Conservation (phyloP, 2,797 vertebrate species). For the Premnoplex brunnescens region DNA sequence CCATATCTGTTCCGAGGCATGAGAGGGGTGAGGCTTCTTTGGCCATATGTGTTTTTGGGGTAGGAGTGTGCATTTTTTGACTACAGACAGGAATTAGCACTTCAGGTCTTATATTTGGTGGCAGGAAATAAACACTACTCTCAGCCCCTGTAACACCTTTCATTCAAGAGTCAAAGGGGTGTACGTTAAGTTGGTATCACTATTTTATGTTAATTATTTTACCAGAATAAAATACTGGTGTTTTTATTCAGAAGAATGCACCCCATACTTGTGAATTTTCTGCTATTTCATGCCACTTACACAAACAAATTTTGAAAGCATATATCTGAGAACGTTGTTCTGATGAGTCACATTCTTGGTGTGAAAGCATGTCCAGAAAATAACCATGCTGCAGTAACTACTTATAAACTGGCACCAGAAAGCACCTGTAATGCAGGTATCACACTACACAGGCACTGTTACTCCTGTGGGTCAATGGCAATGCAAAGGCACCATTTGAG, state of each 20-base stretch:
- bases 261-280: constrained; percentile 11
- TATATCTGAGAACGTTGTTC: not conserved
- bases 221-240: not conserved
- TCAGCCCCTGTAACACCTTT: not conserved
- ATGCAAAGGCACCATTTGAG: not conserved
- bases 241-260: not conserved
- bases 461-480: not conserved
- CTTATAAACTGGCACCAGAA: not conserved
- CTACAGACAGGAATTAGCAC: not conserved
- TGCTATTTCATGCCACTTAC: not conserved
- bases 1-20: constrained; percentile 49
- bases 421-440: not conserved
- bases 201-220: not conserved
- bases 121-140: not conserved
- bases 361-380: not conserved
- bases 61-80: not conserved
- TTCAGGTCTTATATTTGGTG: not conserved
- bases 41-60: not conserved
- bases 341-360: not conserved
- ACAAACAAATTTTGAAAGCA: not conserved
- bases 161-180: not conserved
- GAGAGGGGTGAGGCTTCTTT: constrained; percentile 31
- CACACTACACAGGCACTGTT: not conserved
- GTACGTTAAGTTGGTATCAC: not conserved
- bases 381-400: not conserved